Evolutionary conservation across 2,113 vertebrate species (phyloP), one percentile per base, ranked within the genome.

Genomic region (Sus scrofa): DNA sequence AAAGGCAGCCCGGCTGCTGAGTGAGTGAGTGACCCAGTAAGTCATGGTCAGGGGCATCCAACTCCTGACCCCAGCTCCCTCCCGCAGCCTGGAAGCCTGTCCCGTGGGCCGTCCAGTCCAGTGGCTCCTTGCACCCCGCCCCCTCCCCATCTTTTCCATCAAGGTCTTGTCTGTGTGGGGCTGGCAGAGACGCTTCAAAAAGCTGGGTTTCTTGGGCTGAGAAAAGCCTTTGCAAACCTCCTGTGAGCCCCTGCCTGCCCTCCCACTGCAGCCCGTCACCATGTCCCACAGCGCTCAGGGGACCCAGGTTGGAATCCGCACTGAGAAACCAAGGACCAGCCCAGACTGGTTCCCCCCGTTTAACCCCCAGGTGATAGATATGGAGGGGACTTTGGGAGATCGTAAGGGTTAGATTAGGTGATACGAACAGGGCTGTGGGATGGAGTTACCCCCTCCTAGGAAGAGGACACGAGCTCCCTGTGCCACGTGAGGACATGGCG

Each of bases 1-100:
- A 54, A 75, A 32, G 2, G 1, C 2, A 5, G 86, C 13, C 34
- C 27, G 10, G 19, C 14, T 7, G 2, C 0, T n/a, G n/a, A 44
- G n/a, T 27, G 37, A 52, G 12, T 0, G 10, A 22, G 16, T 54
- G 30, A 52, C 44, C 50, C 85, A 44, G 37, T 44, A 26, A 20
- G 16, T 52, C 13, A 37, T 3, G 20, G 37, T 86, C 24, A 73
- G 30, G 13, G 1, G 5, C 24, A 0, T 18, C 15, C 58, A 1
- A 88, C 37, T 37, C 24, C 68, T 54, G 24, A 22, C 27, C 1
- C 22, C 39, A 24, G 20, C 16, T 0, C 67, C 7, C 34, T 39
- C 50, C 4, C 54, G 58, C 73, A 78, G 65, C 2, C 56, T 75
- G 20, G 58, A 58, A 60, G 26, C 1, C 13, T 0, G 1, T 44